Evolutionary conservation across 2,113 vertebrate genomes (phyloP).

Genomic region (Pongo pygmaeus): DNA sequence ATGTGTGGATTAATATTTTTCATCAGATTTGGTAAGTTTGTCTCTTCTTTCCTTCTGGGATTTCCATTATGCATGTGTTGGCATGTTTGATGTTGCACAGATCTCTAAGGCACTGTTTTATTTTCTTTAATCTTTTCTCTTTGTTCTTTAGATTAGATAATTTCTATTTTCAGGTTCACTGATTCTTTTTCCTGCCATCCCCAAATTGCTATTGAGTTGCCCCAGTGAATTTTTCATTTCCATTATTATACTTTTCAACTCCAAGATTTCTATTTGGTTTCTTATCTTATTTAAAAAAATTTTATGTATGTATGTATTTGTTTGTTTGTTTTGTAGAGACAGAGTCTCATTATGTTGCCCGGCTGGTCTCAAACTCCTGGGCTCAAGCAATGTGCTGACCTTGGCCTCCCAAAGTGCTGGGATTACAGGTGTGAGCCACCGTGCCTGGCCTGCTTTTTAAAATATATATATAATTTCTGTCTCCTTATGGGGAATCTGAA

Average conservation of each 20-base stretch:
- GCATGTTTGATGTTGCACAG: background rate
- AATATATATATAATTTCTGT: background rate
- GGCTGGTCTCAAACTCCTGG: too few relatives aligned
- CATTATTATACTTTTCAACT: background rate
- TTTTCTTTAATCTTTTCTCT: background rate
- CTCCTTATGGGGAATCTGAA: background rate
- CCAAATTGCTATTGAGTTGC: background rate
- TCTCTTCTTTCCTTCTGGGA: background rate
- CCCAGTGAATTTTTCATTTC: constrained; percentile 13
- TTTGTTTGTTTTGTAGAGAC: too few relatives aligned
- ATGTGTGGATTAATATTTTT: constrained; percentile 1
- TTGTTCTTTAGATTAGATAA: background rate
- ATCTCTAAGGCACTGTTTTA: background rate
- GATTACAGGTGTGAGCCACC: too few relatives aligned
- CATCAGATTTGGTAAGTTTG: background rate
- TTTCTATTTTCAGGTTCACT: background rate
- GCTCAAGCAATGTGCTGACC: too few relatives aligned
- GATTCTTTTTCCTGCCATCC: background rate
- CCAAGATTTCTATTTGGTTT: background rate
- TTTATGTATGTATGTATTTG: too few relatives aligned
- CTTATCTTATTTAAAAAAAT: background rate
- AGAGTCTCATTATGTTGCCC: too few relatives aligned
- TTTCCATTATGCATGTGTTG: background rate
- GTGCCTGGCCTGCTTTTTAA: too few relatives aligned
- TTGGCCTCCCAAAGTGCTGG: too few relatives aligned